Evolutionary conservation across 2,888 invertebrate species (phyloP).

Genomic region (Tipula helvola): DNA sequence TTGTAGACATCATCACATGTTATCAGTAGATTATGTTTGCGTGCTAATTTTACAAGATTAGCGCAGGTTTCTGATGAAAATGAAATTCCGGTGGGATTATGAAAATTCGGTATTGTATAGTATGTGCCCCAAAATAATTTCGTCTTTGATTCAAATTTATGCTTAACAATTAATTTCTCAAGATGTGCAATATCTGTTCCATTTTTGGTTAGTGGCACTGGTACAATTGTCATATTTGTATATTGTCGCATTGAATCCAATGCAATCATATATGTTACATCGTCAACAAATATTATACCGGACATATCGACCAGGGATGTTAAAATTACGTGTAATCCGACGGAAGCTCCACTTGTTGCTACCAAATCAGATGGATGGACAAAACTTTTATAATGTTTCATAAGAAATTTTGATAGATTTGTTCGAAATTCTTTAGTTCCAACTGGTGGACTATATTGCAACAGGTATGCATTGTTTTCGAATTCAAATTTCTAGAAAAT

Average conservation of each 20-base stretch:
- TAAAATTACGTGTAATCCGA: constrained; percentile 43
- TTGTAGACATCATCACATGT: constrained; percentile 53
- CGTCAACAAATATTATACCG: constrained; percentile 47
- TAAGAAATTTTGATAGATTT: constrained; percentile 37
- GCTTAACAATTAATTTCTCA: constrained; percentile 32
- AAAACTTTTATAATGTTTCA: constrained; percentile 32
- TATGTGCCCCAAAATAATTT: constrained; percentile 44
- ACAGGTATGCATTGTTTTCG: constrained; percentile 33
- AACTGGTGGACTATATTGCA: constrained; percentile 41
- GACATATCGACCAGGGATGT: constrained; percentile 40
- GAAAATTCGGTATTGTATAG: constrained; percentile 44
- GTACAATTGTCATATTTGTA: constrained; percentile 38
- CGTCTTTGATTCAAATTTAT: constrained; percentile 23
- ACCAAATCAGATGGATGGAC: constrained; percentile 40
- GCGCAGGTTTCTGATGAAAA: constrained; percentile 32
- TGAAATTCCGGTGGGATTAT: constrained; percentile 45
- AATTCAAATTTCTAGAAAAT: constrained; percentile 26
- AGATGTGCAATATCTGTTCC: constrained; percentile 40
- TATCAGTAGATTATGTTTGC: constrained; percentile 36
- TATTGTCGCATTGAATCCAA: constrained; percentile 42
- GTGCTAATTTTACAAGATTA: constrained; percentile 33
- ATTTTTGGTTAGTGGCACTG: constrained; percentile 26
- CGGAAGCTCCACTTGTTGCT: constrained; percentile 46
- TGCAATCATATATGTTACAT: constrained; percentile 51
- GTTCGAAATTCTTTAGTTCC: constrained; percentile 38